phyloP scores from a whole-genome alignment of 2,113 vertebrate genomes.

The Rynchops niger region DNA sequence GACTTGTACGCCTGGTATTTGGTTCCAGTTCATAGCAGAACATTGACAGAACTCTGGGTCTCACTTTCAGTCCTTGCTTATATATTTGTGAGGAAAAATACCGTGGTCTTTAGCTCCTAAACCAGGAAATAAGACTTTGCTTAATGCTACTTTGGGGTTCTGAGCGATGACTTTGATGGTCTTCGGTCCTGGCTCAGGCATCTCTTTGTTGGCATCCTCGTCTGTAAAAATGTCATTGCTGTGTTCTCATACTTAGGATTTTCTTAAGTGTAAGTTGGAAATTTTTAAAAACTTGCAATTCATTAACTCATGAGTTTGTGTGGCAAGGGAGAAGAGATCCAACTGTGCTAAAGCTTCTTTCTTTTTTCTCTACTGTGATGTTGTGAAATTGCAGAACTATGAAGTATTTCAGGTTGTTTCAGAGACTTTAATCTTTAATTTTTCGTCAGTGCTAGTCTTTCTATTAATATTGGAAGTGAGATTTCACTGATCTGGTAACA shows the following conservation, averaged over 20 bases:
- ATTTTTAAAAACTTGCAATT: background rate
- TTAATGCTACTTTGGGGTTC: background rate
- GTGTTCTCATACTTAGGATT: background rate
- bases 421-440: background rate
- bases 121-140: background rate
- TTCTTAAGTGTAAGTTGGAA: background rate
- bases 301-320: background rate
- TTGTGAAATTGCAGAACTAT: background rate
- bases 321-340: background rate
- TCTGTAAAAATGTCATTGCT: background rate
- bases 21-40: background rate
- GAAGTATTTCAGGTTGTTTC: background rate
- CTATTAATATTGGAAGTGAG: background rate
- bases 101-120: background rate
- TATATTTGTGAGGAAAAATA: background rate
- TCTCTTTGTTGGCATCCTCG: background rate
- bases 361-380: background rate
- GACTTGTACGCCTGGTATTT: accelerated
- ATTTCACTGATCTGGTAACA: background rate
- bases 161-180: background rate
- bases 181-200: background rate
- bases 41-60: background rate
- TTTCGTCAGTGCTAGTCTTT: background rate
- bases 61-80: background rate
- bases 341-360: background rate